Evolutionary conservation across 2,888 invertebrate genomes (phyloP).

Genomic region (Mythimna pallens): DNA sequence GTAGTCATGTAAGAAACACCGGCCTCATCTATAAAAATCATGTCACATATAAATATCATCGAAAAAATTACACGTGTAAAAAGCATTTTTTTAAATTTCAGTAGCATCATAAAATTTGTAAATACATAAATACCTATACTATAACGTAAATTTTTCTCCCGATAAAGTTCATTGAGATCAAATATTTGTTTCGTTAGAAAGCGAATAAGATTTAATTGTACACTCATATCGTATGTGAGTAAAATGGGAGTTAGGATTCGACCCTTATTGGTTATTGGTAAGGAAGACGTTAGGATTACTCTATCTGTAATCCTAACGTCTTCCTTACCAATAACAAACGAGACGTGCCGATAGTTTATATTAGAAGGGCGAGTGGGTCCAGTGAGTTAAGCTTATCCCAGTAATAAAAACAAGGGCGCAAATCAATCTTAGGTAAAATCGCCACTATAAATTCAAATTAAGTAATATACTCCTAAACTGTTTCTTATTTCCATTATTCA

Average conservation of each 20-base stretch:
- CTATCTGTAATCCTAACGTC: constrained; percentile 29
- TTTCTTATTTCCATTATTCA: constrained; percentile 21
- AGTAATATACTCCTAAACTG: constrained; percentile 11
- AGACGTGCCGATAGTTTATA: constrained; percentile 40
- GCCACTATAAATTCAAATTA: constrained; percentile 27
- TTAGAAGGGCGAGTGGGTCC: constrained; percentile 8
- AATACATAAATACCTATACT: too few species aligned
- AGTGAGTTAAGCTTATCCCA: constrained; percentile 6
- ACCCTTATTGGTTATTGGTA: too few species aligned
- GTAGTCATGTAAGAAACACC: too few species aligned
- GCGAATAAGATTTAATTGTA: not conserved
- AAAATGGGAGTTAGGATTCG: constrained; percentile 1
- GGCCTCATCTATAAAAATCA: too few species aligned
- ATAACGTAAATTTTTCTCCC: not conserved
- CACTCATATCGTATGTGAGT: constrained; percentile 6
- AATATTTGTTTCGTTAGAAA: not conserved
- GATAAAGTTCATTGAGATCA: not conserved
- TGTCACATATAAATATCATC: too few species aligned
- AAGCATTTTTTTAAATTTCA: too few species aligned
- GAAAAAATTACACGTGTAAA: too few species aligned
- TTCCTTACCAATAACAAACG: constrained; percentile 36
- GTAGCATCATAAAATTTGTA: too few species aligned
- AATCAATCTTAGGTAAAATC: constrained; percentile 28
- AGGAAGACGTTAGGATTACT: too few species aligned
- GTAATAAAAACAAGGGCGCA: constrained; percentile 31